Conservation (phyloP, 2,113 vertebrate genomes). For the Elanus axillaris region DNA sequence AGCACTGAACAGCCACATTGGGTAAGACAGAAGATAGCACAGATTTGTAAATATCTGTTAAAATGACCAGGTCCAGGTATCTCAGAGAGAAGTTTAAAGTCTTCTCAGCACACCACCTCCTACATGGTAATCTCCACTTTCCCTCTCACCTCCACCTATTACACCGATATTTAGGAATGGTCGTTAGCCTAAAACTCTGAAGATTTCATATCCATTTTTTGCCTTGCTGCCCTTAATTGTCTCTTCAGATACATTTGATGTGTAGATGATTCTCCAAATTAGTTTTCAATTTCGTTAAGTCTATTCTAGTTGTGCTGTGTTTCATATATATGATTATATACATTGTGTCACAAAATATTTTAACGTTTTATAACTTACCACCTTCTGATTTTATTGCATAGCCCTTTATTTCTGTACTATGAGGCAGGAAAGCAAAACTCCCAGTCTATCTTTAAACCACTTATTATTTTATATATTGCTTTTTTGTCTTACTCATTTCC, state of each 20-base stretch:
- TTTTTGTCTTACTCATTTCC: slow-evolving; percentile 32
- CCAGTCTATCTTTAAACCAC: not conserved
- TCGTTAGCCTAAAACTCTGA: not conserved
- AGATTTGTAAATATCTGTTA: not conserved
- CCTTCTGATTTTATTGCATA: not conserved
- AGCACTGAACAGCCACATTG: not conserved
- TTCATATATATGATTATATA: not conserved
- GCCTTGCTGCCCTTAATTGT: not conserved
- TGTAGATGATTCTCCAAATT: not conserved
- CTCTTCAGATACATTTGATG: not conserved
- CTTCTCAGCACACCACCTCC: not conserved
- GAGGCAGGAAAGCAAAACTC: not conserved
- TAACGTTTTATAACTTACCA: not conserved
- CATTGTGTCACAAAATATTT: not conserved
- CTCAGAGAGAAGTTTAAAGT: not conserved
- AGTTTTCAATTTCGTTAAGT: not conserved
- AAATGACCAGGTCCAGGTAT: not conserved
- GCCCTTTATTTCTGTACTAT: not conserved
- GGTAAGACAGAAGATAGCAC: not conserved
- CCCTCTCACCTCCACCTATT: not conserved
- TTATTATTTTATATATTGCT: not conserved
- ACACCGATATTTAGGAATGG: not conserved
- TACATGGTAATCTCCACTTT: not conserved
- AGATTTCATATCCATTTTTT: not conserved
- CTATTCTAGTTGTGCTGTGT: not conserved